Evolutionary conservation across 2,113 vertebrate genomes (phyloP), one percentile per base, ranked within the genome.

Genomic region (Periophthalmus modestus): DNA sequence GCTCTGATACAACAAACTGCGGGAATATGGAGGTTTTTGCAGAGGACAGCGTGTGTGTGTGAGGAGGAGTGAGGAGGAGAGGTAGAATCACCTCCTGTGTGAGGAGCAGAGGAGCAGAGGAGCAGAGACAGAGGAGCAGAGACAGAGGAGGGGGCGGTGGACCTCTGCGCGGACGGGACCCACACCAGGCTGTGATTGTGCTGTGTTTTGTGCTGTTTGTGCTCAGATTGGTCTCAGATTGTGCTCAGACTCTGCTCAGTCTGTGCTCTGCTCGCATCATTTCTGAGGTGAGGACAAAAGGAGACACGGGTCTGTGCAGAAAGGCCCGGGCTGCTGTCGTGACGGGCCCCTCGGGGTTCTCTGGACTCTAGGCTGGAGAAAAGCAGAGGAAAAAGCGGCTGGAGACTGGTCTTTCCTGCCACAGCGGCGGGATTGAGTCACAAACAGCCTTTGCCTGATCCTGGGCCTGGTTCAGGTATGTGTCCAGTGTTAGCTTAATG

Each of bases 221-320:
- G n/a, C n/a, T n/a, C n/a, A n/a, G n/a, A n/a, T n/a, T n/a, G n/a
- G n/a, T n/a, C n/a, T n/a, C n/a, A n/a, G n/a, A n/a, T n/a, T n/a
- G n/a, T n/a, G n/a, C n/a, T n/a, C n/a, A n/a, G n/a, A n/a, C n/a
- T n/a, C n/a, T n/a, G n/a, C n/a, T n/a, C n/a, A n/a, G n/a, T n/a
- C n/a, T 90, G 88, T 89, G 87, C 87, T 89, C 87, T 36, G 85
- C 91, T 92, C 87, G 80, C 89, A 89, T 93, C 89, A 87, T 91
- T 90, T 92, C 77, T 86, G 90, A 92, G 91, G 90, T 87, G 91
- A 92, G 91, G 91, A 93, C 92, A 93, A 93, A 93, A 93, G 91
- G 66, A 85, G 81, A 87, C 88, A 78, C 72, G 81, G 78, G 66
- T 76, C 88, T 80, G 72, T 68, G 84, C 78, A 79, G 79, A 91